phyloP scores from a whole-genome alignment of 2,797 vertebrate genomes.

The Taeniopygia guttata region DNA sequence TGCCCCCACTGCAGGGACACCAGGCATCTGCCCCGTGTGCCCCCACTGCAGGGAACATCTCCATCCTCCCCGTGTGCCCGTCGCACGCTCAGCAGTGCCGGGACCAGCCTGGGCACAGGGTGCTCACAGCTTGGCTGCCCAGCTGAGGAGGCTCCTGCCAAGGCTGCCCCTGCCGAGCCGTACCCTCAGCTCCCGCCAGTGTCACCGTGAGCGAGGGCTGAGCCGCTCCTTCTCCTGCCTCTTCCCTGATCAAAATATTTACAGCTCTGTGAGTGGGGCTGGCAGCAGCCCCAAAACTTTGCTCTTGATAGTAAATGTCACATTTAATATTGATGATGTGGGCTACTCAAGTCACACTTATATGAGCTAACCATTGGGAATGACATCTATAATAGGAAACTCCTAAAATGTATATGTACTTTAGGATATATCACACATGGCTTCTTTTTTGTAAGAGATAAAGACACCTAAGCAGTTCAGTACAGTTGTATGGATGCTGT shows the following conservation, averaged over 20 bases:
- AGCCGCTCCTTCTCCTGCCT: conserved; percentile 6
- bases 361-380: conserved; percentile 30
- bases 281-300: conserved; percentile 59
- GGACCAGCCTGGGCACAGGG: not conserved
- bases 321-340: conserved; percentile 57
- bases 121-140: not conserved
- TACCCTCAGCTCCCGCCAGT: not conserved
- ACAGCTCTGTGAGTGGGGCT: conserved; percentile 21
- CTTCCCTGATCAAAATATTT: conserved; percentile 44
- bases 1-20: not conserved
- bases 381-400: conserved; percentile 16
- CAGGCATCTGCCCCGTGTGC: not conserved
- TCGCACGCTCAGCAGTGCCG: not conserved
- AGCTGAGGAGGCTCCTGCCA: not conserved
- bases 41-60: not conserved
- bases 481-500: not conserved
- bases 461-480: not conserved
- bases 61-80: not conserved
- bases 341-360: conserved; percentile 25
- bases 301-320: conserved; percentile 62
- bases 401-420: not conserved
- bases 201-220: not conserved
- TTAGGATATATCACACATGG: not conserved
- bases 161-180: not conserved
- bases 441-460: not conserved